Evolutionary conservation across 2,797 vertebrate species (phyloP), one percentile per base, ranked within the genome.

Genomic region (Onychomys torridus): DNA sequence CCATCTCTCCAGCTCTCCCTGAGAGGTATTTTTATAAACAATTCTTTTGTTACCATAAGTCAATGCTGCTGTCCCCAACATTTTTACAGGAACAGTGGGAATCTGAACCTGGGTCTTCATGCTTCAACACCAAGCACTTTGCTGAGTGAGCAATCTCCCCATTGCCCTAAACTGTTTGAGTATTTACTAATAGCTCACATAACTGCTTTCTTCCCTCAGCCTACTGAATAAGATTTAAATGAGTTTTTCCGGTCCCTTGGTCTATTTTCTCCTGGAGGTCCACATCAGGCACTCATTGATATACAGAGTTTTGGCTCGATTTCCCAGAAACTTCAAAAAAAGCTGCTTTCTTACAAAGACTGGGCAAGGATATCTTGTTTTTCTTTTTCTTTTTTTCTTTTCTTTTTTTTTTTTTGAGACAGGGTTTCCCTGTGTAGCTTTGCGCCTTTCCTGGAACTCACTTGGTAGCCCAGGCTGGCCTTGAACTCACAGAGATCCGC

Each of bases 241-340:
- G 46, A 40, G 7, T 77, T 79, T 27, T 27, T 32, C 67, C 0
- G 0, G 17, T 23, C n/a, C 46, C 46, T 37, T 3, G 27, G 16
- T 67, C 29, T 43, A 10, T 34, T 91, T 52, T 75, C 32, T 85
- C 43, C 57, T 75, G 13, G 34, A 79, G 81, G 32, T 73, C n/a
- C 89, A 32, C 0, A 5, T 6, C 84, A 89, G 57, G 37, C 6
- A 87, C 10, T 55, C 6, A 55, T 67, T 82, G 49, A 34, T 81
- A 29, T 13, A 73, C 46, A 94, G 87, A n/a, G 37, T 61, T 13
- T 40, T 63, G 61, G 73, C 34, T 43, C n/a, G 69, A 77, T 91
- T 73, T 94, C 32, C 65, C 76, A 71, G 13, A 75, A 52, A 76
- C 27, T 82, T 93, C 77, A 87, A 71, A 88, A 88, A 96, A 85